Conservation (phyloP, 2,797 vertebrate genomes). For the Lagocephalus sceleratus region DNA sequence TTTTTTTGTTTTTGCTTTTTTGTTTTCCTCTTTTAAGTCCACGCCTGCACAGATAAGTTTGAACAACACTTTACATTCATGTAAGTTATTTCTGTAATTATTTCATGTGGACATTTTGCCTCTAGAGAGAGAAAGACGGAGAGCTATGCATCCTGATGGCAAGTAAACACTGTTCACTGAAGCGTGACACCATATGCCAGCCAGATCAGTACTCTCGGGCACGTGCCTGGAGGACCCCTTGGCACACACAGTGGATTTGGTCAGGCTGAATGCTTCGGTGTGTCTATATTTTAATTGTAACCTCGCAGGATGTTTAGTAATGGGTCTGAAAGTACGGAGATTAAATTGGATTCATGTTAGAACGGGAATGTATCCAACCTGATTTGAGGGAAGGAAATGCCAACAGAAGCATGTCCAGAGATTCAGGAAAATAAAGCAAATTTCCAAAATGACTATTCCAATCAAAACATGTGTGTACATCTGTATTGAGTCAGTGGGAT, state of each 20-base stretch:
- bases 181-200: constrained; percentile 46
- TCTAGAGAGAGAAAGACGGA: constrained; percentile 14
- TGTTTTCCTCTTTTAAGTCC: too few relatives aligned
- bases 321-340: constrained; percentile 46
- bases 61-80: constrained; percentile 17
- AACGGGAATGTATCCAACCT: constrained; percentile 29
- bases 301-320: constrained; percentile 38
- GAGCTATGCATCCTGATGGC: constrained; percentile 38
- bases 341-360: constrained; percentile 25
- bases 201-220: constrained; percentile 43
- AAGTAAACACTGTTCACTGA: constrained; percentile 41
- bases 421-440: too few relatives aligned
- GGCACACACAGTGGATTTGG: constrained; percentile 36
- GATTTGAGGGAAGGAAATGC: constrained; percentile 6
- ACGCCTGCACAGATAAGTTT: constrained; percentile 6
- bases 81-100: constrained; percentile 31
- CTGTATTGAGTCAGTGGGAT: too few relatives aligned
- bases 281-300: constrained; percentile 7
- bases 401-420: too few relatives aligned
- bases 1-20: too few relatives aligned
- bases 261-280: constrained; percentile 33
- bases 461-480: too few relatives aligned
- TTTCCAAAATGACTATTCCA: too few relatives aligned
- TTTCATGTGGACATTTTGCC: constrained; percentile 25
- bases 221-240: constrained; percentile 42